Evolutionary conservation across 35 echinoderm and acorn worm species (phyloP).

Genomic region (Apostichopus californicus): DNA sequence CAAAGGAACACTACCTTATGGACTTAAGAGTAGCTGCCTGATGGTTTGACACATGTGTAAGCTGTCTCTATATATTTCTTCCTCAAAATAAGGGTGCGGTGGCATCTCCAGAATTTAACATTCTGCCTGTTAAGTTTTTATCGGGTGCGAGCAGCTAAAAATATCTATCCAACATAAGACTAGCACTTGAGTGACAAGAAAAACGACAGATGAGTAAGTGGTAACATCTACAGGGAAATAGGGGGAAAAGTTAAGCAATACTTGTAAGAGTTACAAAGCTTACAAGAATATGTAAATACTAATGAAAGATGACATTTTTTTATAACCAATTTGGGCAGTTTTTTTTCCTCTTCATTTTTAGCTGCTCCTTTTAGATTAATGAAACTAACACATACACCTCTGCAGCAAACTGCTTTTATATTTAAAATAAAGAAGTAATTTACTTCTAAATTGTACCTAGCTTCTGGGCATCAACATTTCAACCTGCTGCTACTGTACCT

Average conservation of each 20-base stretch:
- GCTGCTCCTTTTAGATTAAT: not conserved
- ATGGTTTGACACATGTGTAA: too few relatives aligned
- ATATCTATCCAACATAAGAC: not conserved
- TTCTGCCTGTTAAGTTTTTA: not conserved
- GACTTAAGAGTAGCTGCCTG: too few relatives aligned
- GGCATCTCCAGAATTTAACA: not conserved
- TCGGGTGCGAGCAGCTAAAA: not conserved
- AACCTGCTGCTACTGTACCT: not conserved
- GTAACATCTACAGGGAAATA: conserved; percentile 35
- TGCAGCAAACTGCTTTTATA: not conserved
- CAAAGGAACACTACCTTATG: too few relatives aligned
- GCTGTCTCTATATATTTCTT: too few relatives aligned
- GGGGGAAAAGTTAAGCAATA: conserved; percentile 17
- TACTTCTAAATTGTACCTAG: not conserved
- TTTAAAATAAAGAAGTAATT: not conserved
- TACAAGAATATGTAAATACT: conserved; percentile 16
- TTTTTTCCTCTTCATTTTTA: not conserved
- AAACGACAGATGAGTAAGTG: not conserved
- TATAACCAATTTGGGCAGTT: not conserved
- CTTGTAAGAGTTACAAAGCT: conserved; percentile 25
- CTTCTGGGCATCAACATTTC: not conserved
- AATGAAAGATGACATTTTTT: not conserved
- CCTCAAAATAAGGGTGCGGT: not conserved
- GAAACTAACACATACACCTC: not conserved
- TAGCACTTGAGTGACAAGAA: not conserved